Base-by-base conservation (phyloP, 2,113 vertebrate species). In the Pollachius pollachius region DNA sequence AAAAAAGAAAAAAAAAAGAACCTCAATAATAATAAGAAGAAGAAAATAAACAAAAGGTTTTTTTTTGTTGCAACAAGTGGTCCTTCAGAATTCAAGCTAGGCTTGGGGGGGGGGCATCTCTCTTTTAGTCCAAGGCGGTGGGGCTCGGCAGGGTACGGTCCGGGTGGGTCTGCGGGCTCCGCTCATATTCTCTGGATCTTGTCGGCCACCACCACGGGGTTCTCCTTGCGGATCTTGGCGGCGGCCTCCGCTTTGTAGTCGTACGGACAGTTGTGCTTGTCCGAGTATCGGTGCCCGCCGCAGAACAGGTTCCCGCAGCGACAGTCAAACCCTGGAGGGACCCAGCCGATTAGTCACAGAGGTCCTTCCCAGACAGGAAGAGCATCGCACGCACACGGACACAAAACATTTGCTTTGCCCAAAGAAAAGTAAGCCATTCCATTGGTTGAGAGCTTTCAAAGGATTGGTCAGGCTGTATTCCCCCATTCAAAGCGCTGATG, bases 151-250 rank as follows among this genome's bases (percentile, higher is more conserved):
- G 41, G 8, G 41, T 48, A 48, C 73, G 82, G 81, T 86, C 75
- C 73, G 78, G 60, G 63, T 17, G 34, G 58, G 52, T 61, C 15
- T 41, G 58, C 18, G 70, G 60, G 12, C 2, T 12, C 25, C 81
- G 85, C 59, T 90, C 93, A 95, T 94, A 95, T 93, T 92, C 94
- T 96, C 91, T 95, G 95, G 85, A 96, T 96, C 91, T 96, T 96
- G 77, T 96, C 95, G 0, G 95, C 95, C 0, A 96, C 89, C 1
- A 94, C 88, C 7, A 95, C 88, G 0, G 95, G 95, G 82, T 96
- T 96, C 76, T 96, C 95, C 84, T 95, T 95, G 18, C 95, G 94
- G 67, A 96, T 95, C 80, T 94, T 95, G 85, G 93, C 94, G 0
- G 94, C 94, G 0, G 94, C 95, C 72, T 95, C 95, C 0, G 93